Percentiles rank a stretch among this genome's conserved stretches.
Conservation (phyloP, 2,113 vertebrate species). For the Oryzias melastigma region DNA sequence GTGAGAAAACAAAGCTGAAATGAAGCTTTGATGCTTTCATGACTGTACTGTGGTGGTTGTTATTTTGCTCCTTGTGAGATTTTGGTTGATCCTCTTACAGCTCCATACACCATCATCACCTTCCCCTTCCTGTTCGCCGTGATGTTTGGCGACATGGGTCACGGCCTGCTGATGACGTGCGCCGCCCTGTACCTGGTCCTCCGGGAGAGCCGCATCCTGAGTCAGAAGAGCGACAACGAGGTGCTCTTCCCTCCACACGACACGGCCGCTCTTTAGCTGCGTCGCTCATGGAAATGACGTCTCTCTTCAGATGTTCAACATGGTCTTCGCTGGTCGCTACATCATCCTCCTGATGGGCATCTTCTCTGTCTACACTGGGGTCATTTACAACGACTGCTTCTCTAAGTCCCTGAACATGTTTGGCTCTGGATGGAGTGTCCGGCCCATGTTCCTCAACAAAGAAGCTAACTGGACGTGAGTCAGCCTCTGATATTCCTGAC, state of each 20-base stretch:
- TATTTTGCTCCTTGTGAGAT: no score
- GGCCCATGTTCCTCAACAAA: constrained; percentile 85
- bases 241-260: constrained; percentile 55
- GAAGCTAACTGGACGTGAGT: constrained; percentile 94
- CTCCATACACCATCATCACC: constrained; percentile 96
- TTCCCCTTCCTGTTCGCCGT: constrained; percentile 98
- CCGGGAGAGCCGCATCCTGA: constrained; percentile 88
- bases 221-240: constrained; percentile 96
- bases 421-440: constrained; percentile 93
- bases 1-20: no score
- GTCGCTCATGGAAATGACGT: neutral
- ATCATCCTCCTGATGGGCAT: constrained; percentile 95
- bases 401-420: constrained; percentile 98
- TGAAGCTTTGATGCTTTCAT: no score
- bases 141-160: constrained; percentile 98
- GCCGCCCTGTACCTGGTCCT: constrained; percentile 93
- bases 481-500: neutral
- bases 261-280: no score
- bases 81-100: constrained; percentile 59
- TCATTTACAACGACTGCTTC: constrained; percentile 99
- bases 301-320: constrained; percentile 89
- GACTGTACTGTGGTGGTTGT: no score
- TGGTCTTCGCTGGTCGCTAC: constrained; percentile 93
- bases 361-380: constrained; percentile 93
- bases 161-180: constrained; percentile 90